Percentiles rank a stretch among this genome's conserved stretches.
Conservation (phyloP, 2,888 invertebrate species). For the Druceiella hillmani region DNA sequence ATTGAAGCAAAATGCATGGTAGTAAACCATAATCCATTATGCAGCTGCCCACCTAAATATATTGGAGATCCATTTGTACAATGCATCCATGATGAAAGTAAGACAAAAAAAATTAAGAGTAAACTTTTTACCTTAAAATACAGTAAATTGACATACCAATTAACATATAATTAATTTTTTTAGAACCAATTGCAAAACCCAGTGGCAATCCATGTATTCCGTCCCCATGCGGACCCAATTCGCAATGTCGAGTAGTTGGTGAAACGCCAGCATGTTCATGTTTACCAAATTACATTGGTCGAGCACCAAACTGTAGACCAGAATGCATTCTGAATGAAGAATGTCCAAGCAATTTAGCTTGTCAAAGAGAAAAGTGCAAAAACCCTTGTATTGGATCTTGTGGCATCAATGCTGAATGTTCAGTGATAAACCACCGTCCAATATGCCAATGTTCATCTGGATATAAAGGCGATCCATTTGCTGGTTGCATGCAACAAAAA, state of each 20-base stretch:
- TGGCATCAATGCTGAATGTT: slow-evolving; percentile 71
- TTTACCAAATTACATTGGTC: slow-evolving; percentile 69
- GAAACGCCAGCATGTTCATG: slow-evolving; percentile 78
- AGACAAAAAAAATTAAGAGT: slow-evolving; percentile 32
- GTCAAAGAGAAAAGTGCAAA: slow-evolving; percentile 73
- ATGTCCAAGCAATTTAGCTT: slow-evolving; percentile 78
- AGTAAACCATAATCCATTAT: slow-evolving; percentile 80
- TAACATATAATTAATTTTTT: slow-evolving; percentile 28
- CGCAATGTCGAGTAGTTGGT: slow-evolving; percentile 72
- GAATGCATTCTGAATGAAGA: slow-evolving; percentile 82
- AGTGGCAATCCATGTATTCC: slow-evolving; percentile 72
- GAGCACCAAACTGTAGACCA: slow-evolving; percentile 80
- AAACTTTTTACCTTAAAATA: slow-evolving; percentile 12
- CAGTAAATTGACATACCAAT: slow-evolving; percentile 9
- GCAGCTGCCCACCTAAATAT: slow-evolving; percentile 70
- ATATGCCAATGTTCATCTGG: slow-evolving; percentile 75
- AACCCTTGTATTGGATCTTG: slow-evolving; percentile 85
- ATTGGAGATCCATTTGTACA: slow-evolving; percentile 78
- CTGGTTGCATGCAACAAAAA: no score
- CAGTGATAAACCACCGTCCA: slow-evolving; percentile 78
- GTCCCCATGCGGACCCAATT: slow-evolving; percentile 80
- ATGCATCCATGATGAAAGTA: slow-evolving; percentile 64
- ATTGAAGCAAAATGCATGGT: slow-evolving; percentile 75
- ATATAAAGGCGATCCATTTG: slow-evolving; percentile 81
- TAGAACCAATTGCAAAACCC: slow-evolving; percentile 51